A percentile compares a stretch with the other conserved stretches of the same genome.
phyloP scores from a whole-genome alignment of 2,797 vertebrate genomes.

The Tadarida brasiliensis region DNA sequence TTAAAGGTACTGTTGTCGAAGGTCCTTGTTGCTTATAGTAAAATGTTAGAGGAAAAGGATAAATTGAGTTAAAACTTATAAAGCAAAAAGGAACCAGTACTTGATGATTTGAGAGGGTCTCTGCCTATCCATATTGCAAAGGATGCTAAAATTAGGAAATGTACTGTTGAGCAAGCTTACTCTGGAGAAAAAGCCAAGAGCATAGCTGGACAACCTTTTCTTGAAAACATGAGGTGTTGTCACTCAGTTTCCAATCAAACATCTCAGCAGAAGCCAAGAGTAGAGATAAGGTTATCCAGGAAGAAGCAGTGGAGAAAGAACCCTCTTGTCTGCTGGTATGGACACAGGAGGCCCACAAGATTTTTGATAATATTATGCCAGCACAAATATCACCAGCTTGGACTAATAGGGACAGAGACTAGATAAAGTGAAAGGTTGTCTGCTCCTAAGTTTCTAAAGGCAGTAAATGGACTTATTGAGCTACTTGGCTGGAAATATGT shows the following conservation, averaged over 20 bases:
- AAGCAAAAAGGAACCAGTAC: slow-evolving; percentile 8
- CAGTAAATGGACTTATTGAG: background rate
- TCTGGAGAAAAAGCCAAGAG: background rate
- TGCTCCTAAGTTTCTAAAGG: background rate
- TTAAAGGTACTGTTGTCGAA: background rate
- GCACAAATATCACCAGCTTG: background rate
- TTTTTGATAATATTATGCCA: background rate
- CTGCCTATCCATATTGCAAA: background rate
- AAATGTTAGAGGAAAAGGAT: slow-evolving; percentile 2
- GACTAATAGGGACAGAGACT: background rate
- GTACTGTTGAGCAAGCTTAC: background rate
- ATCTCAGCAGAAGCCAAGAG: slow-evolving; percentile 34
- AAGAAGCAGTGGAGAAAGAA: background rate
- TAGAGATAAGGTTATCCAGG: background rate
- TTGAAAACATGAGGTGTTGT: slow-evolving; percentile 30
- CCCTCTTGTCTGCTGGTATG: background rate
- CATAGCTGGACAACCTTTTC: background rate
- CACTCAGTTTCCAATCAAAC: background rate
- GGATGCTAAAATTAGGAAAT: slow-evolving; percentile 35
- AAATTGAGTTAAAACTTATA: background rate
- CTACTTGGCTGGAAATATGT: background rate
- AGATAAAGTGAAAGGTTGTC: background rate
- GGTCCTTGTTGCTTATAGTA: background rate
- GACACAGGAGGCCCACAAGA: background rate
- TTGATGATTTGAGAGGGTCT: slow-evolving; percentile 29